Percentiles rank a stretch among this genome's conserved stretches.
Evolutionary conservation across 2,113 vertebrate genomes (phyloP).

Genomic region (Narcine bancroftii): DNA sequence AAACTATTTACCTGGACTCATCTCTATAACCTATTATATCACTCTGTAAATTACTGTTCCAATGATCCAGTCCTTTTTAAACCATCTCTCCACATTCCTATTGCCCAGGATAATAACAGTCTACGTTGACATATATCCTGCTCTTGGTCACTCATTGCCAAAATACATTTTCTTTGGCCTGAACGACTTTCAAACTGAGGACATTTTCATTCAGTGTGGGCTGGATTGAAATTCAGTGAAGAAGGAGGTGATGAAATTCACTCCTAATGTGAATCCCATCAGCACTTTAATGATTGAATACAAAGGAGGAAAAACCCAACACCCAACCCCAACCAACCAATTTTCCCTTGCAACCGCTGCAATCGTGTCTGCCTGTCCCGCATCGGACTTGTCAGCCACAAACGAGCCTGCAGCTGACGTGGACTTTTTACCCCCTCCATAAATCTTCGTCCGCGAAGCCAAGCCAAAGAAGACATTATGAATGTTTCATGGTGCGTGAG

Average conservation of each 20-base stretch:
- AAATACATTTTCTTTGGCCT: neutral
- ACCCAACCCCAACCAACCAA: no score
- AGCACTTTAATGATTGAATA: no score
- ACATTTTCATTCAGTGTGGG: neutral
- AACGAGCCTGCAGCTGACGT: no score
- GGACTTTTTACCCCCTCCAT: no score
- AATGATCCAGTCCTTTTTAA: neutral
- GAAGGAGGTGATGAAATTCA: neutral
- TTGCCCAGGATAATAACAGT: neutral
- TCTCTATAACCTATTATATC: neutral
- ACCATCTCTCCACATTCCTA: neutral
- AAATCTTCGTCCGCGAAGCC: no score
- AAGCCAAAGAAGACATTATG: no score
- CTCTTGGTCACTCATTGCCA: neutral
- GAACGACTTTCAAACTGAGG: neutral
- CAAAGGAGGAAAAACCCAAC: no score
- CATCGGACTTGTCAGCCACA: no score
- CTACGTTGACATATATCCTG: neutral
- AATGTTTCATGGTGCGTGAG: neutral
- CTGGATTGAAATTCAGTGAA: slow-evolving; percentile 12
- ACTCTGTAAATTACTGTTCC: neutral
- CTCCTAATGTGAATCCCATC: neutral
- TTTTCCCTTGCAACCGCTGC: no score
- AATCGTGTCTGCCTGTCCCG: no score
- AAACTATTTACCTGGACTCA: neutral